These are phyloP conservation scores for Sorex araneus DNA, from an alignment of 2,113 vertebrate genomes.

Conservation along the genomic window DNA sequence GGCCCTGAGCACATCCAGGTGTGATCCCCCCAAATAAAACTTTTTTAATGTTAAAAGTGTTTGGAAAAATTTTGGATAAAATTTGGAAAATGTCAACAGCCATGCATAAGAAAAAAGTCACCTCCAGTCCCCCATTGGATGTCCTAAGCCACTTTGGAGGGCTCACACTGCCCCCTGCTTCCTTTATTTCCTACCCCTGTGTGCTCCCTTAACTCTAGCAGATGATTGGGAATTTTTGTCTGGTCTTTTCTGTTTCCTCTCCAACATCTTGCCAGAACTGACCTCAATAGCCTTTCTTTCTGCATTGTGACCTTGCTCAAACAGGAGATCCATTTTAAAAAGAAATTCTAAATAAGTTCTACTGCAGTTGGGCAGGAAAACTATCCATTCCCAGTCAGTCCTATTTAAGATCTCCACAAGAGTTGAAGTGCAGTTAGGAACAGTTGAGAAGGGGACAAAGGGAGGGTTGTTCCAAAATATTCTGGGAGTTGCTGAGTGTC, in stretches of 20 bases:
- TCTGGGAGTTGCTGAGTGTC: neutral
- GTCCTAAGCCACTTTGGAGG: neutral
- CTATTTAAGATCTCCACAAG: slow-evolving; percentile 28
- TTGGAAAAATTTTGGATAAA: neutral
- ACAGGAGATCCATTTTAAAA: neutral
- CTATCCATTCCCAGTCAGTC: slow-evolving; percentile 29
- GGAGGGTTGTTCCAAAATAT: slow-evolving; percentile 20
- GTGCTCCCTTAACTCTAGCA: neutral
- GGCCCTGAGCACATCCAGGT: no score
- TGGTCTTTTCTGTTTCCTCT: neutral
- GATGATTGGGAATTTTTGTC: neutral
- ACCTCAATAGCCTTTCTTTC: neutral
- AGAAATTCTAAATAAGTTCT: slow-evolving; percentile 30
- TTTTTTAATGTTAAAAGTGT: no score
- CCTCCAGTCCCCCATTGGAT: neutral
- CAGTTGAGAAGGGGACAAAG: neutral
- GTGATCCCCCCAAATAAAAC: no score
- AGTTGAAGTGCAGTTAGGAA: slow-evolving; percentile 23
- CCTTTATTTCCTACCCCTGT: neutral
- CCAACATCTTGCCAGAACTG: neutral
- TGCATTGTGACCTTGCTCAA: neutral
- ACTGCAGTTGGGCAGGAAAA: slow-evolving; percentile 14
- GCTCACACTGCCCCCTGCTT: neutral
- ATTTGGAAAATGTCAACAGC: slow-evolving; percentile 4
- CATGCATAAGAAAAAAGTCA: neutral